Base-by-base conservation (phyloP, 2,113 vertebrate genomes). In the Orientallactaga bullata region DNA sequence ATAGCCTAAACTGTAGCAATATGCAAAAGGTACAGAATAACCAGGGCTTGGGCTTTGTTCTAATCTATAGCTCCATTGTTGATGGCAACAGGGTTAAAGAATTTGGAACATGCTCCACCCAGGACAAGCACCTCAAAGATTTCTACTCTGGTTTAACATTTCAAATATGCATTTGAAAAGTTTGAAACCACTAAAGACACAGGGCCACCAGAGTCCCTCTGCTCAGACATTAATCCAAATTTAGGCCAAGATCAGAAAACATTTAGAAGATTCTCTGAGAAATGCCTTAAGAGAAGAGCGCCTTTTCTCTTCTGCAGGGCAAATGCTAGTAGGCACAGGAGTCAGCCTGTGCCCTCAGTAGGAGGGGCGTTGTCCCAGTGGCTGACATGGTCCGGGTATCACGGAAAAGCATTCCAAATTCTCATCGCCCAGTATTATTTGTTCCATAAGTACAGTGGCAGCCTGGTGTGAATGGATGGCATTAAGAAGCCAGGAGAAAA, bases 111-210 rank as follows among this genome's bases (percentile, higher is more conserved):
- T 51, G 18, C 16, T 30, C 35, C 28, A 65, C 47, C 76, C 55
- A 63, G 47, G 65, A 80, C 63, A 93, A 95, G 85, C 73, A 32
- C n/a, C 96, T 91, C 77, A 80, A 94, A 91, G 66, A 13, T 78
- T 30, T 95, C 69, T 87, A 87, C 68, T 73, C 85, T 16, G 1
- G 69, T n/a, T 66, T 71, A 95, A 94, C 58, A 83, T 89, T 73
- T 96, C 65, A 90, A 97, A 96, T 95, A 88, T 68, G 69, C 37
- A 32, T 78, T 94, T 68, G 68, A 93, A 51, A 60, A 37, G 94
- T 88, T 39, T 95, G 92, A 35, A 28, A 74, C 88, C 42, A 2
- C 66, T 55, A 16, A 85, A 55, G 65, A 77, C 60, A 88, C 91
- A 84, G 69, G 37, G 87, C 58, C 39, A 86, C 60, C 60, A 95